Evolutionary conservation across 2,797 vertebrate genomes (phyloP).

Genomic region (Apodemus agrarius): DNA sequence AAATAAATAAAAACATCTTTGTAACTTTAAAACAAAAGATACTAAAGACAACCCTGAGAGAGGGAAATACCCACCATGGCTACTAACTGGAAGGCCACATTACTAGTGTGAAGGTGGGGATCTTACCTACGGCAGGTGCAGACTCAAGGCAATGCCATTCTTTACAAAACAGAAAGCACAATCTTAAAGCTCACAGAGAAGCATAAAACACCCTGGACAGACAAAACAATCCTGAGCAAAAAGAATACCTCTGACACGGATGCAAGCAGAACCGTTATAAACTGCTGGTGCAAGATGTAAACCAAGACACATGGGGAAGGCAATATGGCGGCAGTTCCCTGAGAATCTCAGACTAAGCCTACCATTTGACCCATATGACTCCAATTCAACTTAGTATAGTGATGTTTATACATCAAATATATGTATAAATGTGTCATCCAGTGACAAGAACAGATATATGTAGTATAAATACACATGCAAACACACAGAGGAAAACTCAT

Average conservation of each 20-base stretch:
- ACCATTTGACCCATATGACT: not conserved
- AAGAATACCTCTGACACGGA: not conserved
- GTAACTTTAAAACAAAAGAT: not conserved
- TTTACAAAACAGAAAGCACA: not conserved
- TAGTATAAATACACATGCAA: not conserved
- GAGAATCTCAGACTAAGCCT: not conserved
- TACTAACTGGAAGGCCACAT: not conserved
- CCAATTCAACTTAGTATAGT: not conserved
- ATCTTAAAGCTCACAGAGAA: not conserved
- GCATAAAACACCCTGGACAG: not conserved
- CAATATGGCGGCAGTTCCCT: not conserved
- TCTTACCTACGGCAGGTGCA: not conserved
- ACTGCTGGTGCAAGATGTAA: not conserved
- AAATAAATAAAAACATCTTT: not conserved
- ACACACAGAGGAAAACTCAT: not conserved
- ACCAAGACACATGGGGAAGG: not conserved
- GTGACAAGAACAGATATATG: not conserved
- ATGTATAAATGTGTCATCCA: not conserved
- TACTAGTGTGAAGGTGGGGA: not conserved
- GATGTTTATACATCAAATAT: not conserved
- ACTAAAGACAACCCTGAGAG: not conserved
- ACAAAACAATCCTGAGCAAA: not conserved
- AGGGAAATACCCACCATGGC: not conserved
- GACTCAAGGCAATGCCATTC: not conserved
- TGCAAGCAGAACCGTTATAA: not conserved